Base-by-base conservation (phyloP, 2,797 vertebrate genomes). In the Austrolebias charrua region DNA sequence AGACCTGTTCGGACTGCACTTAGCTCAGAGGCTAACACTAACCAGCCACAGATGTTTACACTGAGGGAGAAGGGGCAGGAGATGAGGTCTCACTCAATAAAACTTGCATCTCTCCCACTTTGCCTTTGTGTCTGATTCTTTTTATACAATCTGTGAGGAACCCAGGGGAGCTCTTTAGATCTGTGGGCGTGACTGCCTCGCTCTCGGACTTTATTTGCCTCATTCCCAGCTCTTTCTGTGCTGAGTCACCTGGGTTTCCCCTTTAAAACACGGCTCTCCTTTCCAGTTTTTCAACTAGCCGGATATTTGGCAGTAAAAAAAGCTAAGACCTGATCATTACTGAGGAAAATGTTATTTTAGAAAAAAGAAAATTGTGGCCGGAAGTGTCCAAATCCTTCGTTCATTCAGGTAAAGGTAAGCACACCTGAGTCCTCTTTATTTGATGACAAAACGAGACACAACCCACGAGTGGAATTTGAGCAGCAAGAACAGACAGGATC, bases 11-110 rank as follows among this genome's bases (percentile, higher is more conserved):
- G 87, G 92, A 90, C 89, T 88, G 91, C 90, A 90, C 84, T 91
- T 86, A 89, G 89, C 92, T 91, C 90, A 88, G 80, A 90, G 92
- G 91, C 92, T 93, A 93, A 94, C 88, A 93, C 92, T 93, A 95
- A 93, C 89, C 90, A 94, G 82, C 82, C 92, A 71, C 88, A 93
- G 89, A 94, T 92, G 90, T 94, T 91, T 90, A 87, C 83, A 85
- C 57, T 86, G 85, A 84, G 85, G 79, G 78, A 82, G 81, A 87
- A 87, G 89, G 83, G 90, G 92, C 87, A 87, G 82, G 87, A 91
- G 88, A 90, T 89, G 87, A 84, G 57, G 86, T 90, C 86, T 89
- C 87, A 88, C 84, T 93, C 86, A 89, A 91, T 93, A 92, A 92
- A 92, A 90, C 89, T 83, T 88, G 73, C 88, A 88, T 91, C 85